phyloP scores from a whole-genome alignment of 2,113 vertebrate species.

The Coreoperca whiteheadi region DNA sequence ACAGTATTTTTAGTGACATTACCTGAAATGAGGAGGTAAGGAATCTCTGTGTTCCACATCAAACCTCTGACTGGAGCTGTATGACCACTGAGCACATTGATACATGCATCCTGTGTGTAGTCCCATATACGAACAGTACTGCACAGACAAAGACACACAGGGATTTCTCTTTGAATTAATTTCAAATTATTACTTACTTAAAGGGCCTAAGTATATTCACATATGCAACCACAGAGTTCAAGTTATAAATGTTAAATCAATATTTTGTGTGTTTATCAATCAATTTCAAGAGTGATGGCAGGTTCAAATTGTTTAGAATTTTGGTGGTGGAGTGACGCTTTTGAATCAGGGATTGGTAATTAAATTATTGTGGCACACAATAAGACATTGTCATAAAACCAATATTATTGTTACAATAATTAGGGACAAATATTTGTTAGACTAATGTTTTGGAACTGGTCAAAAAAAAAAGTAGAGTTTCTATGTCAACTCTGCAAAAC shows the following conservation, averaged over 20 bases:
- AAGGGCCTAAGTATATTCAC: background rate
- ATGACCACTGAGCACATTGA: slow-evolving; percentile 93
- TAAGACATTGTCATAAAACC: background rate
- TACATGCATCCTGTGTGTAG: slow-evolving; percentile 96
- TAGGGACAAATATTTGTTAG: background rate
- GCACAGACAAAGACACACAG: slow-evolving; percentile 51
- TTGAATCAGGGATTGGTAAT: background rate
- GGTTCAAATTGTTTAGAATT: too few species aligned
- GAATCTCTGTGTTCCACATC: slow-evolving; percentile 97
- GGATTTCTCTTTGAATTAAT: background rate
- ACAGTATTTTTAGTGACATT: background rate
- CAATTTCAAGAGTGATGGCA: too few species aligned
- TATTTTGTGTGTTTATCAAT: background rate
- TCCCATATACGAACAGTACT: slow-evolving; percentile 98
- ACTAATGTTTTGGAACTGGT: background rate
- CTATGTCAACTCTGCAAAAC: background rate
- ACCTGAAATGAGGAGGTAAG: slow-evolving; percentile 94
- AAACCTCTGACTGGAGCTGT: slow-evolving; percentile 94
- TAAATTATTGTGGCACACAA: background rate
- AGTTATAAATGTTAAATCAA: background rate
- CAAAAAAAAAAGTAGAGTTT: background rate
- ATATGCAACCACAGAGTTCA: background rate
- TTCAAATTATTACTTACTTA: background rate
- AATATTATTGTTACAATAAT: too few species aligned
- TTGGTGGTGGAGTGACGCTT: too few species aligned